Percentiles rank a stretch among this genome's conserved stretches.
Evolutionary conservation across 2,888 invertebrate genomes (phyloP).

Genomic region (Ichneumon xanthorius): DNA sequence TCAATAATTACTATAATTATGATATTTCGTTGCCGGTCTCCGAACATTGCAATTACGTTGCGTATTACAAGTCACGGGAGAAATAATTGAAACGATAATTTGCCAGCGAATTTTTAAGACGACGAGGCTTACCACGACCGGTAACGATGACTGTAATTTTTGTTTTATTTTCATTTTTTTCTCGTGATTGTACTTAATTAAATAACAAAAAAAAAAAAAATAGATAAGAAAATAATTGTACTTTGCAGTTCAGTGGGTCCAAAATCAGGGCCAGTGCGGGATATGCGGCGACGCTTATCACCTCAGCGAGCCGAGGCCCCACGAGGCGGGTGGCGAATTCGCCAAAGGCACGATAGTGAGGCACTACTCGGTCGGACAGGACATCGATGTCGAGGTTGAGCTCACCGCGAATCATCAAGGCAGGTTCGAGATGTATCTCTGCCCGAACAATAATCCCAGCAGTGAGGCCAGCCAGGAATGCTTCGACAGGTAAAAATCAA

Average conservation of each 20-base stretch:
- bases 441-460: constrained; percentile 93
- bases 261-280: constrained; percentile 94
- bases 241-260: constrained; percentile 92
- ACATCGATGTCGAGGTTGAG: constrained; percentile 94
- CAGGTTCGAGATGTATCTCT: constrained; percentile 93
- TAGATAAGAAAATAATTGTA: no score
- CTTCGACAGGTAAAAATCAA: constrained; percentile 88
- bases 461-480: constrained; percentile 93
- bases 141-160: no score
- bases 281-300: constrained; percentile 95
- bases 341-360: constrained; percentile 94
- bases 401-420: constrained; percentile 96
- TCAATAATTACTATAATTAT: not conserved
- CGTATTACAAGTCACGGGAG: no score
- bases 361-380: constrained; percentile 94
- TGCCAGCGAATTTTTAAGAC: no score
- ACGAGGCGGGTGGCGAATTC: constrained; percentile 95
- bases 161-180: no score
- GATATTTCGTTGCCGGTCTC: not conserved
- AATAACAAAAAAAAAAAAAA: no score
- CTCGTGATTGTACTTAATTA: no score
- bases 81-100: no score
- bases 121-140: no score
- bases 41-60: constrained; percentile 85
- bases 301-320: constrained; percentile 90